Conservation (phyloP, 1,140 invertebrate genomes). For the Drosophila littoralis region DNA sequence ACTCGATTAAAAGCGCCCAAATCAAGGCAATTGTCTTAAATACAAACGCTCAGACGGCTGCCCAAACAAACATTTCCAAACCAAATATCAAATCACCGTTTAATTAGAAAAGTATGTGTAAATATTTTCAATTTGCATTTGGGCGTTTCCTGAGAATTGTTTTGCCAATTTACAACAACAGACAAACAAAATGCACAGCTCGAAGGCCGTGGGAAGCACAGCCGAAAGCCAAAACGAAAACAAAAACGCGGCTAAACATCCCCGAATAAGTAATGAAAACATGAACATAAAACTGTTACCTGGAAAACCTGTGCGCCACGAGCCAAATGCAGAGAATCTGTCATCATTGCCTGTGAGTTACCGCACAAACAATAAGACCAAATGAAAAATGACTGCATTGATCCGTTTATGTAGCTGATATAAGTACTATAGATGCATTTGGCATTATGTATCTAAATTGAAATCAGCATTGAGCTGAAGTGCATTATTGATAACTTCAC, state of each 20-base stretch:
- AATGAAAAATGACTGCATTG: constrained; percentile 13
- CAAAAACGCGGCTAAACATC: constrained; percentile 49
- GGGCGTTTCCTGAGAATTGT: constrained; percentile 67
- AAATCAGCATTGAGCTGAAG: constrained; percentile 72
- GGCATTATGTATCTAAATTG: constrained; percentile 67
- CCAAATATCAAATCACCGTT: constrained; percentile 22
- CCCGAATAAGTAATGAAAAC: constrained; percentile 41
- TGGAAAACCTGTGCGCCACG: constrained; percentile 51
- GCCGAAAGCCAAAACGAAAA: constrained; percentile 53
- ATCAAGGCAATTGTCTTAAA: constrained; percentile 36
- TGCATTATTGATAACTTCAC: constrained; percentile 75
- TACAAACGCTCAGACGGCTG: constrained; percentile 5
- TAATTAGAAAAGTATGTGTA: constrained; percentile 63
- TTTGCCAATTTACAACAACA: constrained; percentile 45
- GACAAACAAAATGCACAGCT: constrained; percentile 41
- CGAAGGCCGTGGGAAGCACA: constrained; percentile 56
- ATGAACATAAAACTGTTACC: constrained; percentile 59
- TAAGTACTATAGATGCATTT: constrained; percentile 47
- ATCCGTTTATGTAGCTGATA: constrained; percentile 5
- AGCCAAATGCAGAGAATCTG: constrained; percentile 38
- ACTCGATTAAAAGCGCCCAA: constrained; percentile 23
- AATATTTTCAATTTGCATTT: constrained; percentile 67
- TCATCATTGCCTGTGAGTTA: constrained; percentile 9
- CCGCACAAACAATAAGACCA: neutral
- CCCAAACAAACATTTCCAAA: constrained; percentile 46